These are phyloP conservation scores for Scylla paramamosain DNA, from an alignment of 1,140 invertebrate species.

Conservation along the genomic window DNA sequence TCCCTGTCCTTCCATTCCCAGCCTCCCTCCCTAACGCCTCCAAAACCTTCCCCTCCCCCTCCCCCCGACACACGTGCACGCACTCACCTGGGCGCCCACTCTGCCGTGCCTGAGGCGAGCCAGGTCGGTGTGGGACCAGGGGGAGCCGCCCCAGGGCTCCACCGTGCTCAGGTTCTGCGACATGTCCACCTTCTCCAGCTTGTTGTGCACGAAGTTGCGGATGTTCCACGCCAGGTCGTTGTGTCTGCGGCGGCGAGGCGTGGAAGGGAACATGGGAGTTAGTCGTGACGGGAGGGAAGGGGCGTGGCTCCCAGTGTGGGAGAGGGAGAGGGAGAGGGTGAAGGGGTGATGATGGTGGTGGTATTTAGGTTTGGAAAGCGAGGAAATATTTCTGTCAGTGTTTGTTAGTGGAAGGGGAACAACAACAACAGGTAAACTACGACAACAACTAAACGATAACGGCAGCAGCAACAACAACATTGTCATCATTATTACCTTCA, in stretches of 20 bases:
- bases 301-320: too few relatives aligned
- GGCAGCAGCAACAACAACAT: too few relatives aligned
- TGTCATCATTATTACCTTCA: too few relatives aligned
- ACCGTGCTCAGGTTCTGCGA: constrained; percentile 79
- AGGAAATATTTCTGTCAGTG: too few relatives aligned
- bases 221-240: constrained; percentile 82
- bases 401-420: too few relatives aligned
- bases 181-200: constrained; percentile 80
- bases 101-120: constrained; percentile 82
- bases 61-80: neutral
- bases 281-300: neutral
- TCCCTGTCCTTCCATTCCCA: neutral
- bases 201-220: constrained; percentile 80
- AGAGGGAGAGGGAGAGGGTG: too few relatives aligned
- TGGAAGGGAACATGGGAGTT: neutral
- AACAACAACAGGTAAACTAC: too few relatives aligned
- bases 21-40: neutral
- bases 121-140: constrained; percentile 83
- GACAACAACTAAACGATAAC: too few relatives aligned
- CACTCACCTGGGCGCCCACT: constrained; percentile 84
- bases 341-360: too few relatives aligned
- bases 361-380: too few relatives aligned
- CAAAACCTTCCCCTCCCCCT: neutral
- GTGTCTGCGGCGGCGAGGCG: constrained; percentile 79
- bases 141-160: constrained; percentile 79